Base-by-base conservation (phyloP, 2,888 invertebrate species). In the Drosophila testacea region DNA sequence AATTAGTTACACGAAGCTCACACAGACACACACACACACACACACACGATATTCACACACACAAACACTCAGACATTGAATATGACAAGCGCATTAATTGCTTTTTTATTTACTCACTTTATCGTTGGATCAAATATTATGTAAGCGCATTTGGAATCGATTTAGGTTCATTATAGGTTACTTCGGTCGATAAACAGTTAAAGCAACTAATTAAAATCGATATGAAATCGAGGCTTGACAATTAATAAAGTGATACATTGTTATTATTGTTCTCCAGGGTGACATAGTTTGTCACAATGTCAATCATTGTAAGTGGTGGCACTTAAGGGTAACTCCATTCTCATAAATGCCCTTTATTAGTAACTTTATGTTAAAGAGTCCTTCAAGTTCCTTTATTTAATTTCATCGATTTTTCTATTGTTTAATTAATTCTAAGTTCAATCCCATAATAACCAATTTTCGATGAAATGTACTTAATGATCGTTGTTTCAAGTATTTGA, bases 21-120 rank as follows among this genome's bases (percentile, higher is more conserved):
- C 16, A 72, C 46, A 62, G 10, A 70, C 42, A 54, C 39, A 28
- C 11, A 34, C 7, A 62, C 22, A 36, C 34, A 55, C 16, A 57
- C 51, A 54, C 52, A 48, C 47, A 64, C n/a, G n/a, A n/a, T 13
- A 28, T 51, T 57, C 27, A 42, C 42, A 51, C 54, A 46, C 51
- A 36, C 22, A 42, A 32, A 59, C 44, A 63, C n/a, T 22, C 27
- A 56, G 39, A 57, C 30, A 72, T 77, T 73, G 69, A 61, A 68
- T 79, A 41, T 66, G 70, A 85, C 86, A 85, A 70, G 80, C 64
- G 83, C 73, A 85, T 82, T 85, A 82, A 81, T 81, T 85, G 81
- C 70, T 77, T 85, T 81, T 70, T 80, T 70, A 72, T 80, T 78
- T 75, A 70, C 60, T 69, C 74, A 68, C 22, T 73, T 82, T 79